Percentiles rank a stretch among this genome's conserved stretches.
Evolutionary conservation across 2,888 invertebrate genomes (phyloP).

Genomic region (Empis stercorea): DNA sequence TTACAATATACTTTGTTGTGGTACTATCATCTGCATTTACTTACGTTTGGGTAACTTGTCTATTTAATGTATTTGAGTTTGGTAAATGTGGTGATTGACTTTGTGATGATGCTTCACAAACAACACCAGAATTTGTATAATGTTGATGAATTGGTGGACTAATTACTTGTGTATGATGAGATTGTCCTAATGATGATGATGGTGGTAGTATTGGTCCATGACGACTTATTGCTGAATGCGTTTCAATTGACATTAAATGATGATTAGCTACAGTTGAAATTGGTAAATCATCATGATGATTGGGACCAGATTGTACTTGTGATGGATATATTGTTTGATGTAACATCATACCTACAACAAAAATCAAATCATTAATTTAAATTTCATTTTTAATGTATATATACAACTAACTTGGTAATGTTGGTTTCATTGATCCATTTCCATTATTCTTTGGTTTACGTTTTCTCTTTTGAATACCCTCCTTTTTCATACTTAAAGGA

Average conservation of each 20-base stretch:
- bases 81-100: constrained; percentile 40
- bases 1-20: no score
- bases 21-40: no score
- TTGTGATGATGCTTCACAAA: constrained; percentile 23
- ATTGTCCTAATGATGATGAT: neutral
- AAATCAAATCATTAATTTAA: neutral
- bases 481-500: constrained; percentile 96
- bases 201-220: neutral
- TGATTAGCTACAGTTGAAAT: neutral
- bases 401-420: constrained; percentile 26
- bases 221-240: neutral
- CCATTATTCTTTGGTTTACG: constrained; percentile 63
- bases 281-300: neutral
- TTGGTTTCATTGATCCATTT: constrained; percentile 20
- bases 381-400: neutral
- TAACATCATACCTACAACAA: neutral
- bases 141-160: neutral
- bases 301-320: constrained; percentile 20
- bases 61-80: constrained; percentile 38
- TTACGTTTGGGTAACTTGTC: constrained; percentile 41
- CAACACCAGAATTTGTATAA: constrained; percentile 26
- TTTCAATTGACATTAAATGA: neutral
- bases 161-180: neutral
- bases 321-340: constrained; percentile 30
- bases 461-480: constrained; percentile 94